Conservation (phyloP, 92 coral and sea anemone species). For the Heteractis magnifica region DNA sequence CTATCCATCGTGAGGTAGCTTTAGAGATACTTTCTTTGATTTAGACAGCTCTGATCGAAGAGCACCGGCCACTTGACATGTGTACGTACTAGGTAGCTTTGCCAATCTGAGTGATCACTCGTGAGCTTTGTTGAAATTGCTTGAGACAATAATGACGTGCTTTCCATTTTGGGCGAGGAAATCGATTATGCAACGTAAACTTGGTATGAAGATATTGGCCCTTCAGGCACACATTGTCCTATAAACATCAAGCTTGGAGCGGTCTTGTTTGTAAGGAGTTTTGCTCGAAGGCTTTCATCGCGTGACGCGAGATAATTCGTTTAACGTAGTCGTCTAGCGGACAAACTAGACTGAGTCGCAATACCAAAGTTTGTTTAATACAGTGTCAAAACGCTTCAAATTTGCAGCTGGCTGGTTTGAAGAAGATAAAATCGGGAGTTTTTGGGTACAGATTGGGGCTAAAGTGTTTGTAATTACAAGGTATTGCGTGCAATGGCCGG, state of each 20-base stretch:
- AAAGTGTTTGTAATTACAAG: neutral
- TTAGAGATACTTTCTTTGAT: neutral
- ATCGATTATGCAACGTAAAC: slow-evolving; percentile 40
- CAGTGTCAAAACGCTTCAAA: neutral
- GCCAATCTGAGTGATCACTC: neutral
- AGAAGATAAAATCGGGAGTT: neutral
- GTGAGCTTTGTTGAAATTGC: neutral
- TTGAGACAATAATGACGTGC: slow-evolving; percentile 25
- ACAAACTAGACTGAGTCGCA: neutral
- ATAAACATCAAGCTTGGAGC: slow-evolving; percentile 2
- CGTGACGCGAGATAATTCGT: slow-evolving; percentile 21
- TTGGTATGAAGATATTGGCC: slow-evolving; percentile 16
- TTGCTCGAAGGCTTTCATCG: slow-evolving; percentile 13
- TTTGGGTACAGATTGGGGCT: neutral
- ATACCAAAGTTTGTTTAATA: neutral
- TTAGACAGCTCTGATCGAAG: slow-evolving; percentile 1
- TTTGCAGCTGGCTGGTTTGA: neutral
- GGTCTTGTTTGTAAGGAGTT: neutral
- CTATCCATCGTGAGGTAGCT: neutral
- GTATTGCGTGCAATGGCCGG: neutral
- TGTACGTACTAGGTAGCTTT: neutral
- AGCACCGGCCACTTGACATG: neutral
- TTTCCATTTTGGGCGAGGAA: slow-evolving; percentile 22
- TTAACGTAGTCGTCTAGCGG: neutral
- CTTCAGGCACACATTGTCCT: neutral